Base-by-base conservation (phyloP, 2,113 vertebrate genomes). In the Sialia sialis region DNA sequence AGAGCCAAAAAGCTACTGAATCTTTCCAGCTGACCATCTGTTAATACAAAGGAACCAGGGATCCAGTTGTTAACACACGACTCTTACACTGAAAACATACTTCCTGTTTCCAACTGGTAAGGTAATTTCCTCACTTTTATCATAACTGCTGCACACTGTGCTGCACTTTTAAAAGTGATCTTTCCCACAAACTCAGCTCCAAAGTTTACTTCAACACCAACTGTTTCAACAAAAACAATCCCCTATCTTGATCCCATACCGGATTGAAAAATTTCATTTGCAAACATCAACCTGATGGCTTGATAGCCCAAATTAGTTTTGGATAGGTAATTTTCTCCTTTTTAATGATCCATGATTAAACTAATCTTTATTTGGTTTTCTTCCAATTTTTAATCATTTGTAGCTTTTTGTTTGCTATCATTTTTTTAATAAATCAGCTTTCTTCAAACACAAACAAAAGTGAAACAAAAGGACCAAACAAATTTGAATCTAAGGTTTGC, bases 61-160 rank as follows among this genome's bases (percentile, higher is more conserved):
- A 84, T 8, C 20, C 84, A 59, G 89, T 79, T 26, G 13, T 89
- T 91, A 94, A 88, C 77, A 86, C 43, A 82, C 0, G 0, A 39
- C 83, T 91, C 82, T 69, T 58, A 91, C 66, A 51, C 25, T 38
- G 83, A 75, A 93, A 95, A 83, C 73, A 89, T 18, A 66, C 32
- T 95, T 97, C 95, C 96, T 94, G 89, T 89, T 97, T 94, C 91
- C 94, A 84, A 12, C 60, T 38, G 59, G 9, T 80, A 88, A 87
- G 77, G 82, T 85, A 54, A 95, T 92, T 96, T 96, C 93, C 94
- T 85, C 62, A 48, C 69, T 85, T 89, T 85, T 84, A 93, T 95
- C 95, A 79, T 77, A 73, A 43, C 36, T 87, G 79, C 68, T 83
- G 62, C 84, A 83, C 72, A 54, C 78, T 58, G 75, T 36, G 82